Conservation (phyloP, 2,797 vertebrate species). For the Poeciliopsis presidionis region DNA sequence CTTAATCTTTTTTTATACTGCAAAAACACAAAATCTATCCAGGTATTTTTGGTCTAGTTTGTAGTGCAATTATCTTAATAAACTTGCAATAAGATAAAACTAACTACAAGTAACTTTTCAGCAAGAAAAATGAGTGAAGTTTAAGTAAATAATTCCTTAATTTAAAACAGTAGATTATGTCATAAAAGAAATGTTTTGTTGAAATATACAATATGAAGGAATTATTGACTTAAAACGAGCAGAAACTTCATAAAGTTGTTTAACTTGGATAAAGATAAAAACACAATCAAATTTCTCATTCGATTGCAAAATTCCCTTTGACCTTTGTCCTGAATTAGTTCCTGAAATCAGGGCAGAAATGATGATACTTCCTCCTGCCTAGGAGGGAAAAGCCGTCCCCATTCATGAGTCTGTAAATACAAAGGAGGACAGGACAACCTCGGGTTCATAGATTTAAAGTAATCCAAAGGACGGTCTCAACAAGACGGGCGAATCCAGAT, state of each 20-base stretch:
- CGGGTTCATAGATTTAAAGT: constrained; percentile 27
- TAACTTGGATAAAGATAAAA: background rate
- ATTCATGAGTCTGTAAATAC: constrained; percentile 5
- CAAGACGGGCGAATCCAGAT: constrained; percentile 37
- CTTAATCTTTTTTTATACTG: background rate
- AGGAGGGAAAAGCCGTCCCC: background rate
- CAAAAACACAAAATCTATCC: no score
- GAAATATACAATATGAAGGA: no score
- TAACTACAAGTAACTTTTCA: no score
- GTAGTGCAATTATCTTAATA: no score
- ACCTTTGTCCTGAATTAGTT: background rate
- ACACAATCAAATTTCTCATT: background rate
- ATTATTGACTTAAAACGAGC: no score
- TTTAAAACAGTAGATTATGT: no score
- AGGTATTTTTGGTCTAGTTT: no score
- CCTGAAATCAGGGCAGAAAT: no score
- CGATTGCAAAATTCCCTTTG: background rate
- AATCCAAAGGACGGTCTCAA: constrained; percentile 37
- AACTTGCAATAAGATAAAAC: no score
- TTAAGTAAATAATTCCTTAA: no score
- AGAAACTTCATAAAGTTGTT: background rate
- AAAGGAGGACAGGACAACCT: constrained; percentile 12
- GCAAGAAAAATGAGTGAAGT: no score
- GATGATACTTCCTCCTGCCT: background rate
- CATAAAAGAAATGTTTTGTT: no score